A percentile compares a stretch with the other conserved stretches of the same genome.
Conservation (phyloP, 2,888 invertebrate species). For the Chydorus sphaericus region DNA sequence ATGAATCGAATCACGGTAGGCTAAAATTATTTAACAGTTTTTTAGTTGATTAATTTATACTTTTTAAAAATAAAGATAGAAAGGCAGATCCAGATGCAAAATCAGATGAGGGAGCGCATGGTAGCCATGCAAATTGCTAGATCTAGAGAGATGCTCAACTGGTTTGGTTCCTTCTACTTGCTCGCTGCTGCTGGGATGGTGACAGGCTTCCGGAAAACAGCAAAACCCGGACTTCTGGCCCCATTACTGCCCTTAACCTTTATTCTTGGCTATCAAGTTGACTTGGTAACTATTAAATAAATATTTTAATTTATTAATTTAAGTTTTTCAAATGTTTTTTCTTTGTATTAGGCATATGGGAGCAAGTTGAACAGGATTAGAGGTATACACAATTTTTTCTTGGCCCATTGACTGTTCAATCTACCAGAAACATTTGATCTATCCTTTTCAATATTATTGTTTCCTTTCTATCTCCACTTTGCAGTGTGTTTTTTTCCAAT, state of each 20-base stretch:
- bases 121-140: slow-evolving; percentile 54
- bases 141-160: slow-evolving; percentile 54
- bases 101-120: slow-evolving; percentile 58
- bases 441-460: no score
- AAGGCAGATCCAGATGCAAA: slow-evolving; percentile 63
- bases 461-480: no score
- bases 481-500: slow-evolving; percentile 20
- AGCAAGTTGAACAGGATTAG: slow-evolving; percentile 57
- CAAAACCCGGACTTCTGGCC: slow-evolving; percentile 41
- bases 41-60: background rate
- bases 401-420: no score
- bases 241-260: slow-evolving; percentile 59
- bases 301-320: no score
- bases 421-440: no score
- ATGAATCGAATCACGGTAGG: slow-evolving; percentile 48
- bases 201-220: slow-evolving; percentile 41
- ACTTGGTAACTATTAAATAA: no score
- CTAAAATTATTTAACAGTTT: background rate
- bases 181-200: slow-evolving; percentile 35
- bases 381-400: slow-evolving; percentile 34
- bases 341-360: slow-evolving; percentile 61
- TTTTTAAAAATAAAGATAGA: slow-evolving; percentile 40
- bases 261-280: slow-evolving; percentile 52
- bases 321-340: no score
- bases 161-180: slow-evolving; percentile 51